A percentile compares a stretch with the other conserved stretches of the same genome.
These are phyloP conservation scores for Drosophila maculinotata DNA, from an alignment of 2,888 invertebrate species.

Conservation along the genomic window DNA sequence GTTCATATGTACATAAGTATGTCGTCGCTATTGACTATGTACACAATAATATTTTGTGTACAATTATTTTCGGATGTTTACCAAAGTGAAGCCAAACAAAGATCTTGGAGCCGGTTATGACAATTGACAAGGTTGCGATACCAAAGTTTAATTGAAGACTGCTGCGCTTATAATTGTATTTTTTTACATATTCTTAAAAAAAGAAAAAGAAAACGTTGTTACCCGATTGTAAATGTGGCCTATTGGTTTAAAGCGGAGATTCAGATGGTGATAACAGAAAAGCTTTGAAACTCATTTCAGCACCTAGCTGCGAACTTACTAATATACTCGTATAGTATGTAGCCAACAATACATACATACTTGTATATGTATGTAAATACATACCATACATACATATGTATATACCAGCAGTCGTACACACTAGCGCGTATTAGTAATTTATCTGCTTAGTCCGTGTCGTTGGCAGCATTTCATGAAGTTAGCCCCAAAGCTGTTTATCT, in stretches of 20 bases:
- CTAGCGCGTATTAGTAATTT: conserved; percentile 75
- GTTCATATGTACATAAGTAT: too few relatives aligned
- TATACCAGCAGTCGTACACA: conserved; percentile 42
- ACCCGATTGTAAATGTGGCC: conserved; percentile 13
- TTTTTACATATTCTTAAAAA: background rate
- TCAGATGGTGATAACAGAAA: background rate
- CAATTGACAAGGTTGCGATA: conserved; percentile 16
- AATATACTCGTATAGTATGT: background rate
- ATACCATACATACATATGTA: conserved; percentile 7
- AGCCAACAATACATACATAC: background rate
- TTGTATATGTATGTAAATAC: background rate
- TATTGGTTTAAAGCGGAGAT: background rate
- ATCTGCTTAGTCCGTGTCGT: conserved; percentile 54
- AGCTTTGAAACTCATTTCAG: conserved; percentile 3
- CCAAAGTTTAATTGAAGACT: background rate
- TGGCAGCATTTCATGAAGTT: conserved; percentile 43
- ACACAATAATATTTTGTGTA: conserved; percentile 1
- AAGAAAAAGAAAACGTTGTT: conserved; percentile 2
- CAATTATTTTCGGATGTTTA: conserved; percentile 21
- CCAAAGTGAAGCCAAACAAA: conserved; percentile 10
- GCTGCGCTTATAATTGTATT: background rate
- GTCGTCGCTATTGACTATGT: too few relatives aligned
- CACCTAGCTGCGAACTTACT: background rate
- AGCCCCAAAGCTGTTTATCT: conserved; percentile 70
- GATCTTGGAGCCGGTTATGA: conserved; percentile 14